These are phyloP conservation scores for Psophia crepitans DNA, from an alignment of 2,113 vertebrate species.

Conservation along the genomic window DNA sequence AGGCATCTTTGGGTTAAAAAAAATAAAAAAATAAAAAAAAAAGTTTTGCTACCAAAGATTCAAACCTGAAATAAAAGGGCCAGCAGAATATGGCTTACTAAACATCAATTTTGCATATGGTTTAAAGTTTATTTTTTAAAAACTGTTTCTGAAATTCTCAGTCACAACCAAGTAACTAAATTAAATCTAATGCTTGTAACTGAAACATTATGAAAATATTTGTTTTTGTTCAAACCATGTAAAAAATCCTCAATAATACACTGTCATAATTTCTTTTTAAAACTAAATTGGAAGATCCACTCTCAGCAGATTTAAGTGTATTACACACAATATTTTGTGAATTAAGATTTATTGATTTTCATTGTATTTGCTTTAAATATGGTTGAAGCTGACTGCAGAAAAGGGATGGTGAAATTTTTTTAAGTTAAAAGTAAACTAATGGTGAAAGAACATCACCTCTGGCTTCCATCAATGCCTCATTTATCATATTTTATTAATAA, in stretches of 20 bases:
- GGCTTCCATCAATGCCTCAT: slow-evolving; percentile 77
- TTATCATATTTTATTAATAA: slow-evolving; percentile 67
- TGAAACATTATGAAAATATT: slow-evolving; percentile 72
- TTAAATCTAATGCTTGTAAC: slow-evolving; percentile 54
- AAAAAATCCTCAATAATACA: slow-evolving; percentile 59
- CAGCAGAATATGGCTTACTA: slow-evolving; percentile 74
- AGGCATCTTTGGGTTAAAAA: slow-evolving; percentile 32
- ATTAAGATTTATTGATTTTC: slow-evolving; percentile 79
- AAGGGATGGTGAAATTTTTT: slow-evolving; percentile 73
- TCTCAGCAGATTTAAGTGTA: slow-evolving; percentile 75
- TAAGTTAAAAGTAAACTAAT: slow-evolving; percentile 84
- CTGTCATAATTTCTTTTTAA: slow-evolving; percentile 40
- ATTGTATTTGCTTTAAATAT: slow-evolving; percentile 76
- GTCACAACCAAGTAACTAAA: slow-evolving; percentile 56
- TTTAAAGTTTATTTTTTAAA: slow-evolving; percentile 42
- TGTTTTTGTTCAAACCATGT: slow-evolving; percentile 65
- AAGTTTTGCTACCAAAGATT: slow-evolving; percentile 5
- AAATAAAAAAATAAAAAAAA: not conserved
- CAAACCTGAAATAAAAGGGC: slow-evolving; percentile 52
- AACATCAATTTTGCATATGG: slow-evolving; percentile 61
- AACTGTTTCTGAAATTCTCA: slow-evolving; percentile 35
- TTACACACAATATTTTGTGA: slow-evolving; percentile 73
- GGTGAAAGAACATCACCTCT: slow-evolving; percentile 84
- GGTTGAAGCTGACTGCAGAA: slow-evolving; percentile 79
- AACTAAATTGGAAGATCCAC: slow-evolving; percentile 69